Conservation (phyloP, 2,797 vertebrate genomes). For the Tiaroga cobitis region DNA sequence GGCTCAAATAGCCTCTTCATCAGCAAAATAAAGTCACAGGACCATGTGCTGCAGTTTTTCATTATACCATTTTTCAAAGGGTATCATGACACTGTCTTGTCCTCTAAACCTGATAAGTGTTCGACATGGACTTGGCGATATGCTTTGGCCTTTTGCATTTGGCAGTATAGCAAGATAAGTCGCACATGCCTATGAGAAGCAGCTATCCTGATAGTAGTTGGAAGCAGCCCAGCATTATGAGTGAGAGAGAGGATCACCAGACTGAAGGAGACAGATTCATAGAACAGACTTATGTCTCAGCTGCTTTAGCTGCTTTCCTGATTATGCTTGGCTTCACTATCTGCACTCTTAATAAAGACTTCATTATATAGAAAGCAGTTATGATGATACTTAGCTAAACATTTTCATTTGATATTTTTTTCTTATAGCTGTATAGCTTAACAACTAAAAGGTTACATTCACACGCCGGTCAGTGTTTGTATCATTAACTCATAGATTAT, state of each 20-base stretch:
- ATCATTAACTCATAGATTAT: neutral
- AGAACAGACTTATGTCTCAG: neutral
- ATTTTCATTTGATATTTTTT: neutral
- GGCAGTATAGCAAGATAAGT: slow-evolving; percentile 15
- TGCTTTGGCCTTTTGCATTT: slow-evolving; percentile 8
- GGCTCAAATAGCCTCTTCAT: neutral
- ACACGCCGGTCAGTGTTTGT: neutral
- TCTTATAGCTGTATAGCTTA: neutral
- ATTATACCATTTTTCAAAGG: neutral
- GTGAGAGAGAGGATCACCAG: slow-evolving; percentile 10
- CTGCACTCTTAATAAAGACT: neutral
- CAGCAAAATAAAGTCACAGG: neutral
- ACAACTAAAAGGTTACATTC: neutral
- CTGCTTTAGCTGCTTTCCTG: neutral
- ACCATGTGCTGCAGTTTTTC: neutral
- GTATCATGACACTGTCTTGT: slow-evolving; percentile 1
- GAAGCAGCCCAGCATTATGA: neutral
- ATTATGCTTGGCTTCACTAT: neutral
- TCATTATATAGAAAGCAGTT: neutral
- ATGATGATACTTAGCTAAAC: neutral
- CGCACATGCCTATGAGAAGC: slow-evolving; percentile 13
- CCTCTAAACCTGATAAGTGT: neutral
- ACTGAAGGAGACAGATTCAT: neutral
- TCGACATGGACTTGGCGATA: neutral
- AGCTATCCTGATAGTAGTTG: neutral